Evolutionary conservation across 2,888 invertebrate genomes (phyloP).

Genomic region (Eupelmus urozonus): DNA sequence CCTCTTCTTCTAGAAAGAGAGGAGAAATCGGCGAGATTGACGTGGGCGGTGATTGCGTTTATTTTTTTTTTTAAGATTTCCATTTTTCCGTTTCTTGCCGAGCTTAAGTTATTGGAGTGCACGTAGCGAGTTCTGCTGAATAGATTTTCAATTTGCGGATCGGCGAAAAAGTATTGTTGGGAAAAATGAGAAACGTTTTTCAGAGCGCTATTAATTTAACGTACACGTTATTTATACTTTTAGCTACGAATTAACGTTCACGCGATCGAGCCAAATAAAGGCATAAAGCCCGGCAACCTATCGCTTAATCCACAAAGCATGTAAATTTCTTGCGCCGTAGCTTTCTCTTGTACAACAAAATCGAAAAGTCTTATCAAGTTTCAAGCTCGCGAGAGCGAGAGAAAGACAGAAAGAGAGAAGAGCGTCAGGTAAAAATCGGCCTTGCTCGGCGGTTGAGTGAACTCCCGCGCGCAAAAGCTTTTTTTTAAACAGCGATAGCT

Average conservation of each 20-base stretch:
- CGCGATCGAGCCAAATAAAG: too few relatives aligned
- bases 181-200: too few relatives aligned
- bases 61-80: too few relatives aligned
- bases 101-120: conserved; percentile 39
- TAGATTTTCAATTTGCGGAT: too few relatives aligned
- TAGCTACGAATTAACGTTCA: too few relatives aligned
- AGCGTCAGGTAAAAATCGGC: conserved; percentile 13
- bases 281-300: too few relatives aligned
- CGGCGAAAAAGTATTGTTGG: too few relatives aligned
- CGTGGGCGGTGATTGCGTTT: neutral
- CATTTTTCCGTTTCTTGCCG: too few relatives aligned
- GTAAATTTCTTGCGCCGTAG: neutral
- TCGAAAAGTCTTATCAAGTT: conserved; percentile 25
- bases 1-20: neutral
- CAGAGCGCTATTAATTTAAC: too few relatives aligned
- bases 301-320: neutral
- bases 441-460: conserved; percentile 16
- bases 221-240: too few relatives aligned
- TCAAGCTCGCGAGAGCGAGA: conserved; percentile 14
- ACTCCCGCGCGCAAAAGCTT: conserved; percentile 26
- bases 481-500: neutral
- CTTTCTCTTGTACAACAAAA: neutral
- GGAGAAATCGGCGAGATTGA: neutral
- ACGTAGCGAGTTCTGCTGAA: conserved; percentile 6
- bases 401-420: conserved; percentile 19